A percentile compares a stretch with the other conserved stretches of the same genome.
Evolutionary conservation across 2,888 invertebrate genomes (phyloP).

Genomic region (Crocallis elinguaria): DNA sequence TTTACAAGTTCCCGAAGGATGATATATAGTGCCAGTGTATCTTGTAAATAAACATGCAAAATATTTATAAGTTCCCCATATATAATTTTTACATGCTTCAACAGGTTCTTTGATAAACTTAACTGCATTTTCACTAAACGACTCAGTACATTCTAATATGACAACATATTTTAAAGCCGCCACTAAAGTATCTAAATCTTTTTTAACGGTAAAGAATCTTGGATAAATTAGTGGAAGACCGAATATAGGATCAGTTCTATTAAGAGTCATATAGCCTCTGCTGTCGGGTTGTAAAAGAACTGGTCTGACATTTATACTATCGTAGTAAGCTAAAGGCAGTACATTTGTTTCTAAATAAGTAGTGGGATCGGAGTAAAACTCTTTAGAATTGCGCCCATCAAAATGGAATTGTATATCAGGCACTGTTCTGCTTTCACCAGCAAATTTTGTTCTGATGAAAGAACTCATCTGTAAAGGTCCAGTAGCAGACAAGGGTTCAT

Average conservation of each 20-base stretch:
- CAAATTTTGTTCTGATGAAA: conserved; percentile 84
- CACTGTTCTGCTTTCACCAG: conserved; percentile 71
- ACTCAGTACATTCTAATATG: conserved; percentile 81
- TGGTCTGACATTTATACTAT: conserved; percentile 86
- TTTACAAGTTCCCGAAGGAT: conserved; percentile 71
- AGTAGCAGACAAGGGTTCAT: conserved; percentile 79
- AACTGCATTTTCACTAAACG: conserved; percentile 82
- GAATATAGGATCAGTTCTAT: conserved; percentile 87
- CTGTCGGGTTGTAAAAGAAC: conserved; percentile 86
- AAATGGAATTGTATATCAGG: conserved; percentile 88
- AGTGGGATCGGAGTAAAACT: conserved; percentile 84
- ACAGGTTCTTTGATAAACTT: conserved; percentile 81
- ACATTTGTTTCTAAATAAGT: conserved; percentile 70
- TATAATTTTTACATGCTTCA: conserved; percentile 80
- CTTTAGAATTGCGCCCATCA: conserved; percentile 80
- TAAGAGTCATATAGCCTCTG: conserved; percentile 85
- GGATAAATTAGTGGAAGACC: conserved; percentile 90
- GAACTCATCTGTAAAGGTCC: conserved; percentile 84
- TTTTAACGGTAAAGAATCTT: conserved; percentile 85
- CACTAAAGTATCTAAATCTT: conserved; percentile 86
- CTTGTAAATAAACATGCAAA: conserved; percentile 87
- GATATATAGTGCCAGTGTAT: conserved; percentile 84
- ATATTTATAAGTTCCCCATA: conserved; percentile 86
- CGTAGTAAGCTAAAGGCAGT: conserved; percentile 85
- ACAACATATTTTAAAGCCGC: conserved; percentile 85